These are phyloP conservation scores for Physella acuta DNA, from an alignment of 1,140 invertebrate species.

Conservation along the genomic window DNA sequence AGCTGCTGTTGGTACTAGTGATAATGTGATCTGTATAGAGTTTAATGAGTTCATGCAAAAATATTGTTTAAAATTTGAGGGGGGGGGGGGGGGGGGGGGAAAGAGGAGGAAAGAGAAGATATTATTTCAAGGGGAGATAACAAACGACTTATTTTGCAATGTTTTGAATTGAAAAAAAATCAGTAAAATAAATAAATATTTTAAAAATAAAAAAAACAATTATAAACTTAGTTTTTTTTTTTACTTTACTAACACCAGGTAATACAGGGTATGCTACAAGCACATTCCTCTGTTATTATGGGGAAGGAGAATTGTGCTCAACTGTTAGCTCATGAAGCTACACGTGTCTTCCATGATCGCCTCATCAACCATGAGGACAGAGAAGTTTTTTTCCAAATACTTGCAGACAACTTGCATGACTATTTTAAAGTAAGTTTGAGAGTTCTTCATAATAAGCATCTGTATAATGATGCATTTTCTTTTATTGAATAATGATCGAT, in stretches of 20 bases:
- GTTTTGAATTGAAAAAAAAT: no score
- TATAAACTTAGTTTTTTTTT: no score
- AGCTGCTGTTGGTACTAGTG: no score
- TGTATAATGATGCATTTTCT: not conserved
- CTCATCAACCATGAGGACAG: constrained; percentile 76
- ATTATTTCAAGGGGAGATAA: no score
- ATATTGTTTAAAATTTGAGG: no score
- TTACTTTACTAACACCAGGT: constrained; percentile 55
- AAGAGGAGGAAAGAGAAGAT: no score
- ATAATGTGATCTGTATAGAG: no score
- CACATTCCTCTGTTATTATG: constrained; percentile 72
- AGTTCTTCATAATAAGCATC: not conserved
- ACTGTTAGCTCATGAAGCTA: constrained; percentile 57
- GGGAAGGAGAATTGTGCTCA: constrained; percentile 61
- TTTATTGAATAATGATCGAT: not conserved
- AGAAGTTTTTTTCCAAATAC: constrained; percentile 71
- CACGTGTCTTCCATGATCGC: constrained; percentile 77
- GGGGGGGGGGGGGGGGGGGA: no score
- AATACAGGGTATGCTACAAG: constrained; percentile 72
- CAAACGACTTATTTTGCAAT: no score
- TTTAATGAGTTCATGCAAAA: no score
- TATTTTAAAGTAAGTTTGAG: constrained; percentile 80
- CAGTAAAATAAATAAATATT: no score
- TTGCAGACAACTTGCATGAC: constrained; percentile 74
- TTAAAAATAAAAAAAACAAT: no score